Conservation (phyloP, 35 echinoderm and acorn worm species). For the Apostichopus parvimensis region DNA sequence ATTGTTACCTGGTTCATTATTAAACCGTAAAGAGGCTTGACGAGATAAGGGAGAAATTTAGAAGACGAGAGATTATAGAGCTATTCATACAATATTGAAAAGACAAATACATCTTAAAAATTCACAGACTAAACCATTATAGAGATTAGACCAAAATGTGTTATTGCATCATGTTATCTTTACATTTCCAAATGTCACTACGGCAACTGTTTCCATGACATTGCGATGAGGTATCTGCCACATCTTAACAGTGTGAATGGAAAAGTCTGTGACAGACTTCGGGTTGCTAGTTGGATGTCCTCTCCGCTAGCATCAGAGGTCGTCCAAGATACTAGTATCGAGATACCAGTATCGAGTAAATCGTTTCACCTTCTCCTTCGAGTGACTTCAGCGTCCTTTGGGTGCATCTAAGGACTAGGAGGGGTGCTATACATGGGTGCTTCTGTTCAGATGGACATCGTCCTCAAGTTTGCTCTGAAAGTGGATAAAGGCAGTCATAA, state of each 20-base stretch:
- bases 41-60: too few species aligned
- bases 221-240: not conserved
- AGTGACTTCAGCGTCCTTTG: not conserved
- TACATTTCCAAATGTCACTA: not conserved
- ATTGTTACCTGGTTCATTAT: too few species aligned
- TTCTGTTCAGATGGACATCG: slow-evolving; percentile 27
- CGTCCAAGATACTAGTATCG: too few species aligned
- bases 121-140: too few species aligned
- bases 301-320: too few species aligned
- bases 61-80: too few species aligned
- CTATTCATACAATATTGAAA: too few species aligned
- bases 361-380: not conserved
- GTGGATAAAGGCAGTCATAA: not conserved
- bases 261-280: not conserved
- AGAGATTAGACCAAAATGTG: not conserved
- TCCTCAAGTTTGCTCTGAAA: slow-evolving; percentile 43
- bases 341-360: too few species aligned
- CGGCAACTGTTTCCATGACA: not conserved
- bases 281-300: too few species aligned
- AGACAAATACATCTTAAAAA: too few species aligned
- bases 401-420: not conserved
- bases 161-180: not conserved
- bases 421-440: slow-evolving; percentile 32
- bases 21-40: too few species aligned
- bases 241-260: not conserved